Evolutionary conservation across 2,888 invertebrate species (phyloP), one percentile per base, ranked within the genome.

Genomic region (Plebejus anna): DNA sequence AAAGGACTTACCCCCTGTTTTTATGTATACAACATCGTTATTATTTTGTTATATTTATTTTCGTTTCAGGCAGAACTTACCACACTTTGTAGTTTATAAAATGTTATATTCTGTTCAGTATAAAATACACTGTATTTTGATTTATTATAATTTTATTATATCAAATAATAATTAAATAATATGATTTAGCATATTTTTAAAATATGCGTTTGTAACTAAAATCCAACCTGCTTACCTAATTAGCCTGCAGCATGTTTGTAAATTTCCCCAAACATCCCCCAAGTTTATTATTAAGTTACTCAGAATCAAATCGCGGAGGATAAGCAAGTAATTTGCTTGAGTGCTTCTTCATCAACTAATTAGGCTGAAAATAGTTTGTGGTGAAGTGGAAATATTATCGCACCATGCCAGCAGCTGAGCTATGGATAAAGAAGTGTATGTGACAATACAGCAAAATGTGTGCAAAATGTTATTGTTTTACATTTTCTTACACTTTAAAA

Each of bases 271-370:
- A 66, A 66, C 66, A 32, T 66, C 32, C 2, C 6, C 32, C 32
- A 66, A 66, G 66, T 36, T 66, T 61, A 6, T 66, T 36, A 66
- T 66, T 13, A 32, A 66, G 66, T 66, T 32, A 66, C 5, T 22
- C 3, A 32, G 32, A 66, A 66, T 66, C 66, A 66, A 32, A 66
- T 32, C 28, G 61, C 28, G 66, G 36, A 66, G 66, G 66, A 32
- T 66, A 32, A 66, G 32, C 66, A 66, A 66, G 66, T 66, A 36
- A 66, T 66, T 16, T 66, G 66, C 32, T 66, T 66, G 66, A 66
- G 66, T 66, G 66, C 66, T 66, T 66, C 36, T 16, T 66, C 66
- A 66, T 32, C 32, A 66, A 32, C 32, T 13, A 36, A 66, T 66
- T 32, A 66, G 32, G 32, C 66, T 66, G 66, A 5, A 66, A 32